Evolutionary conservation across 2,113 vertebrate genomes (phyloP).

Genomic region (Mastomys natalensis): DNA sequence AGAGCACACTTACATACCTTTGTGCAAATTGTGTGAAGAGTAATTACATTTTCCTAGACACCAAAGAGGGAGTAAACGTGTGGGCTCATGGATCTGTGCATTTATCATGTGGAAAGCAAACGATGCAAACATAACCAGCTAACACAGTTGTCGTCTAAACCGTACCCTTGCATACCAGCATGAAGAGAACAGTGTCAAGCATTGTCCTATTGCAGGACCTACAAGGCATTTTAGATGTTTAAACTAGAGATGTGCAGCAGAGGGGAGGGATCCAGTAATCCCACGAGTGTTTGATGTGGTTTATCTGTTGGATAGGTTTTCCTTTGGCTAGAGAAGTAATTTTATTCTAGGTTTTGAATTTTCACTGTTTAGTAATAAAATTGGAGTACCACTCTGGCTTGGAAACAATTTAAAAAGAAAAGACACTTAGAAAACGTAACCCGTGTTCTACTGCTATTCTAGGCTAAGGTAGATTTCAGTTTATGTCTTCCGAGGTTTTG

Average conservation of each 20-base stretch:
- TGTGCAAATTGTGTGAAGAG: neutral
- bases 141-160: neutral
- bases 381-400: neutral
- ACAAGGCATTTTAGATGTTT: neutral
- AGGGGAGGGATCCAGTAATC: neutral
- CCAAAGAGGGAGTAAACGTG: neutral
- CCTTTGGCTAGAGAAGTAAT: neutral
- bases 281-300: neutral
- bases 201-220: neutral
- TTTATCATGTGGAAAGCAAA: too few relatives aligned
- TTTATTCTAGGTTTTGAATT: conserved; percentile 37
- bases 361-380: conserved; percentile 21
- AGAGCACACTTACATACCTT: neutral
- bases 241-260: neutral
- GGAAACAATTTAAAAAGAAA: conserved; percentile 20
- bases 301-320: neutral
- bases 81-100: neutral
- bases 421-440: neutral
- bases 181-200: neutral
- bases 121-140: neutral
- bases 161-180: neutral
- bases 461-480: neutral
- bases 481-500: neutral
- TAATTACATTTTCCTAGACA: neutral
- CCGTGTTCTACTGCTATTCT: neutral